phyloP scores from a whole-genome alignment of 2,797 vertebrate species.

The Danio choprae region DNA sequence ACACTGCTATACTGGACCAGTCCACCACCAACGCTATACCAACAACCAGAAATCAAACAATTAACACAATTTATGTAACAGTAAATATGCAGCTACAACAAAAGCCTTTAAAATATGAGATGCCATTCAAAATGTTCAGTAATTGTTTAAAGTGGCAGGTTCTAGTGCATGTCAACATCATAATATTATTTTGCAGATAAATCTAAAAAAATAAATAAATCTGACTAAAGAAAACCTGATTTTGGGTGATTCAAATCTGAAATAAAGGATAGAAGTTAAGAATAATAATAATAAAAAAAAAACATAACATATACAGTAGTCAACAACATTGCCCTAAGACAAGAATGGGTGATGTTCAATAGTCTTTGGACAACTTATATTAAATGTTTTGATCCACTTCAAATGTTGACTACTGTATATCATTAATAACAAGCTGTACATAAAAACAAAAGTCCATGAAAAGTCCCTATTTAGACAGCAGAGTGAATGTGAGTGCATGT shows the following conservation, averaged over 20 bases:
- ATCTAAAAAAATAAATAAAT: background rate
- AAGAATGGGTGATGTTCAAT: too few relatives aligned
- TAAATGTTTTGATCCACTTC: too few relatives aligned
- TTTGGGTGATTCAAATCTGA: too few relatives aligned
- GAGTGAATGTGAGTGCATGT: background rate
- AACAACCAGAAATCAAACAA: constrained; percentile 5
- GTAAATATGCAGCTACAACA: background rate
- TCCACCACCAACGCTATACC: constrained; percentile 68
- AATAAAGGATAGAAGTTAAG: too few relatives aligned
- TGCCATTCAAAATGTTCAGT: background rate
- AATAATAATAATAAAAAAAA: too few relatives aligned
- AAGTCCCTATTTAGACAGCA: background rate
- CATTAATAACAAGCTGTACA: background rate
- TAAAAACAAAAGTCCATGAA: background rate
- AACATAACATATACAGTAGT: too few relatives aligned
- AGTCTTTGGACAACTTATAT: too few relatives aligned
- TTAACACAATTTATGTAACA: background rate
- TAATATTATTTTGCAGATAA: background rate
- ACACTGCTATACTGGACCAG: constrained; percentile 83
- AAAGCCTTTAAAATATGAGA: background rate
- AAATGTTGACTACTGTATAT: too few relatives aligned
- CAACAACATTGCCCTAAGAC: too few relatives aligned
- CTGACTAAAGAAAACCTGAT: too few relatives aligned
- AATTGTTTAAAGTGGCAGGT: background rate
- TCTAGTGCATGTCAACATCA: background rate